Conservation (phyloP, 2,113 vertebrate species). For the Archilochus colubris region DNA sequence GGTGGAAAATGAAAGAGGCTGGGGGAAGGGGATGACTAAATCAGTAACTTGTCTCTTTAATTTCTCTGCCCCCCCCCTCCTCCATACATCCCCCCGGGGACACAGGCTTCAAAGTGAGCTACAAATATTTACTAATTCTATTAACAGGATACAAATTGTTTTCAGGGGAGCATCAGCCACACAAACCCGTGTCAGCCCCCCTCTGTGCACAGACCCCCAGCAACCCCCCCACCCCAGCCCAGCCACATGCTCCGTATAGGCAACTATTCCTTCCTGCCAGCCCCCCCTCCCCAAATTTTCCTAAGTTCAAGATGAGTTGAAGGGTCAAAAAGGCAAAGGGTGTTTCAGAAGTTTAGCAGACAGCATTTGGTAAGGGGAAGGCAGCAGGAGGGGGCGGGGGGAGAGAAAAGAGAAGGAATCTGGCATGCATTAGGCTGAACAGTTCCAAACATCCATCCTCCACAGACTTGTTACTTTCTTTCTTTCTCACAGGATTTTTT, state of each 20-base stretch:
- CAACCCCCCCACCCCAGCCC: not conserved
- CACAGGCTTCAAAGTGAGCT: slow-evolving; percentile 71
- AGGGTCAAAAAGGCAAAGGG: slow-evolving; percentile 87
- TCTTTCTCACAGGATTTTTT: slow-evolving; percentile 49
- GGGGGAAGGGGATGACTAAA: slow-evolving; percentile 64
- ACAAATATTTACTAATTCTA: slow-evolving; percentile 85
- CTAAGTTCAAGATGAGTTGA: slow-evolving; percentile 87
- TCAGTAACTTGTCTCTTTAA: slow-evolving; percentile 72
- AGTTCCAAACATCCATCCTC: slow-evolving; percentile 74
- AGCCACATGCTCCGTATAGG: slow-evolving; percentile 35
- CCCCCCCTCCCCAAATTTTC: slow-evolving; percentile 72
- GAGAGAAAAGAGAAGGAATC: slow-evolving; percentile 59
- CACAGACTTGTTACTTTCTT: slow-evolving; percentile 70
- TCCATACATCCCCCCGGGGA: slow-evolving; percentile 64
- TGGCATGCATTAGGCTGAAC: slow-evolving; percentile 74
- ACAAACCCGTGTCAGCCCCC: not conserved
- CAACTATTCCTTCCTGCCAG: slow-evolving; percentile 44
- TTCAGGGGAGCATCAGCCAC: slow-evolving; percentile 68
- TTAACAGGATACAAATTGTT: slow-evolving; percentile 77
- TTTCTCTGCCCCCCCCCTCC: not conserved
- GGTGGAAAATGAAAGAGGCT: slow-evolving; percentile 42
- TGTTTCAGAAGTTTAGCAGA: slow-evolving; percentile 86
- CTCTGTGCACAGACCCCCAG: not conserved
- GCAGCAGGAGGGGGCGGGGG: slow-evolving; percentile 35
- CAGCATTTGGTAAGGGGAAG: slow-evolving; percentile 74